Base-by-base conservation (phyloP, 2,113 vertebrate species). In the Catharus fuscescens region DNA sequence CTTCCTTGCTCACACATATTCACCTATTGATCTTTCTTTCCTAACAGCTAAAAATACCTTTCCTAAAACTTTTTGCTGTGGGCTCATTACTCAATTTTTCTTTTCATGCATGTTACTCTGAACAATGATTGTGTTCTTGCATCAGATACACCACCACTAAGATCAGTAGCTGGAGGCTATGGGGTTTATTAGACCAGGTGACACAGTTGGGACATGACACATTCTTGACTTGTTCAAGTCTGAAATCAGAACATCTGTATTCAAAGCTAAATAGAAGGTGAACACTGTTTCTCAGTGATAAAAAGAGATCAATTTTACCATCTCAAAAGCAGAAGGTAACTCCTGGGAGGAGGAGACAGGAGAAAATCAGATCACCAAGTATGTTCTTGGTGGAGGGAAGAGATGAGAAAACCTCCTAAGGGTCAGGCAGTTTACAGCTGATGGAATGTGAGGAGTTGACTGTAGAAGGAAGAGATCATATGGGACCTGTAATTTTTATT, bases 271-370 rank as follows among this genome's bases (percentile, higher is more conserved):
- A 47, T 10, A 28, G 34, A n/a, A 60, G 18, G 16, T 34, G 34
- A 59, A 38, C 53, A 48, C 15, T 0, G 0, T 62, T 87, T 60
- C 44, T 76, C 13, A 14, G 28, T 42, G 1, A 59, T 38, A 62
- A 74, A 54, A 31, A 21, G 1, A 1, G 29, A 32, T 79, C 3
- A 29, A 3, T 69, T 93, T 69, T 69, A 13, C 36, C 5, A 0
- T 52, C 13, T 64, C 2, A 4, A 29, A 73, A 83, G 18, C 26
- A 45, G 62, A 62, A 72, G 16, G 14, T 26, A 24, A 5, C 21
- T 72, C 26, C 20, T 52, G 11, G 26, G 24, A 76, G 28, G 7
- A 23, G 17, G n/a, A 47, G 18, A 16, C 0, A 2, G 60, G 25
- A 42, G 13, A 17, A 52, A 17, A 54, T 8, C 4, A 72, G 23